These are phyloP conservation scores for Rhamphomyia laevipes DNA, from an alignment of 2,888 invertebrate species.

Conservation along the genomic window DNA sequence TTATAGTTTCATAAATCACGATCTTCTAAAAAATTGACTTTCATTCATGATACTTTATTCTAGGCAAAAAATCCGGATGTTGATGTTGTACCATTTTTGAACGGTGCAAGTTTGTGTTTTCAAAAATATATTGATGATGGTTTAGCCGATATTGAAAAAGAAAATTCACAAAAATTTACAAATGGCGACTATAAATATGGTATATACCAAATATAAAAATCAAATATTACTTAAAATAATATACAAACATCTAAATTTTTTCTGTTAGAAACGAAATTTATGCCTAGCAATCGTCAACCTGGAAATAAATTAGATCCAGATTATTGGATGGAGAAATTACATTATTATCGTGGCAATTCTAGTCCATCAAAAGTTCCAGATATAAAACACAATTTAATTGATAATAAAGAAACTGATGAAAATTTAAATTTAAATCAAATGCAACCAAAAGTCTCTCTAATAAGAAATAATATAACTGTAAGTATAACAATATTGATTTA, in stretches of 20 bases:
- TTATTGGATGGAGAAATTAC: slow-evolving; percentile 36
- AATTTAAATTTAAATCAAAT: slow-evolving; percentile 34
- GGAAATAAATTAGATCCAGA: slow-evolving; percentile 30
- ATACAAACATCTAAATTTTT: slow-evolving; percentile 9
- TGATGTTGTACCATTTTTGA: slow-evolving; percentile 34
- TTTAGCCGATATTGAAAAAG: slow-evolving; percentile 32
- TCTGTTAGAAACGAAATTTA: slow-evolving; percentile 15
- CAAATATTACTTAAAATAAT: background rate
- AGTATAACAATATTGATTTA: background rate
- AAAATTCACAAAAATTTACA: slow-evolving; percentile 10
- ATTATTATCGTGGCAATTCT: slow-evolving; percentile 27
- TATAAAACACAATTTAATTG: slow-evolving; percentile 24
- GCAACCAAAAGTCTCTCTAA: slow-evolving; percentile 32
- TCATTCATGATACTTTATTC: no score
- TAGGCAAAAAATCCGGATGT: slow-evolving; percentile 36
- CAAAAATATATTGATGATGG: slow-evolving; percentile 38
- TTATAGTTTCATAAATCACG: no score
- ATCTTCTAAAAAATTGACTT: no score
- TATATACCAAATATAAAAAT: slow-evolving; percentile 4
- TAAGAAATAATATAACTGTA: slow-evolving; percentile 30
- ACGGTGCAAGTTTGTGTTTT: slow-evolving; percentile 35
- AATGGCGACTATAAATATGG: slow-evolving; percentile 20
- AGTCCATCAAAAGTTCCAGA: slow-evolving; percentile 20
- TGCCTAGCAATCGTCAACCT: slow-evolving; percentile 16
- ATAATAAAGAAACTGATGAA: slow-evolving; percentile 37